Percentiles rank a stretch among this genome's conserved stretches.
These are phyloP conservation scores for Hycleus phaleratus DNA, from an alignment of 1,140 invertebrate species.

Conservation along the genomic window DNA sequence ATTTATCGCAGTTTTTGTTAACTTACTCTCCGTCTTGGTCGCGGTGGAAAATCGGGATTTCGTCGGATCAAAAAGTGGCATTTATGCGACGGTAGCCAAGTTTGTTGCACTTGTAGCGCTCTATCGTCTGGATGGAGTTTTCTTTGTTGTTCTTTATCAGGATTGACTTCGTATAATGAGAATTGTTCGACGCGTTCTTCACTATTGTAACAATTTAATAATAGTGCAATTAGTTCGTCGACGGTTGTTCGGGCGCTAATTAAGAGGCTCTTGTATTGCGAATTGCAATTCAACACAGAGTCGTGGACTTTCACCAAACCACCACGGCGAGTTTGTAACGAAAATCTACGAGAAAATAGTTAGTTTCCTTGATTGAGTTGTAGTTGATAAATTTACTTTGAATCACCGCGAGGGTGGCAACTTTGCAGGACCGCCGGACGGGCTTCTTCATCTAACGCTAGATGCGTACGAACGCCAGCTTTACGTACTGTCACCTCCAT, in stretches of 20 bases:
- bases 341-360: constrained; percentile 59
- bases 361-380: neutral
- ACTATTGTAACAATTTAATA: constrained; percentile 79
- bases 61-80: constrained; percentile 70
- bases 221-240: constrained; percentile 76
- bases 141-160: constrained; percentile 68
- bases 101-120: constrained; percentile 72
- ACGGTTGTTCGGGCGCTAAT: constrained; percentile 85
- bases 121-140: constrained; percentile 80
- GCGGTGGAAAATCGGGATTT: constrained; percentile 65
- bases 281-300: constrained; percentile 80
- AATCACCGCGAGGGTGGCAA: constrained; percentile 85
- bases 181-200: constrained; percentile 76
- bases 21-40: constrained; percentile 51
- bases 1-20: neutral
- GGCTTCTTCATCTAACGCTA: constrained; percentile 81
- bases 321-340: constrained; percentile 73
- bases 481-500: constrained; percentile 84
- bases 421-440: constrained; percentile 80
- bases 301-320: constrained; percentile 86
- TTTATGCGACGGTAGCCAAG: constrained; percentile 57
- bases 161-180: constrained; percentile 76
- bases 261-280: constrained; percentile 85
- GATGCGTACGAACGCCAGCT: constrained; percentile 69
- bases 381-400: constrained; percentile 54